Evolutionary conservation across 1,140 invertebrate genomes (phyloP), one percentile per base, ranked within the genome.

Genomic region (Cardiocondyla obscurior): DNA sequence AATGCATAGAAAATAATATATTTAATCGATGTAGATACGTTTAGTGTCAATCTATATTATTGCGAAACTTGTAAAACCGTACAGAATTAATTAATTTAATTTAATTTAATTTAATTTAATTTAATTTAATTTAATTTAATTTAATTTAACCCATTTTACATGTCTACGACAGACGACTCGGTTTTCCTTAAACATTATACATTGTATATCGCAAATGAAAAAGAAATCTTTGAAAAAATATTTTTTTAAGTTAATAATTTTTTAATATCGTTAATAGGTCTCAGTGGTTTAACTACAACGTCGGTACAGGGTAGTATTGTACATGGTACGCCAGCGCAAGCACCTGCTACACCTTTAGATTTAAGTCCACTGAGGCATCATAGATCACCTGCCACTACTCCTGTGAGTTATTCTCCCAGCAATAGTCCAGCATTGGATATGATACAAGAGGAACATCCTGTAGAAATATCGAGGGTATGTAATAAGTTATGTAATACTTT

Each of bases 381-480:
- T 77, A 90, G 94, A 87, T 94, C 94, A 73, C 94, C 94, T 74
- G 92, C 93, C n/a, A 94, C 94, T 19, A 94, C 94, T 25, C 94
- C 94, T 46, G 93, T 94, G 7, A 94, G 93, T 90, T 94, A 94
- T 85, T 94, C 94, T 14, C 94, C 94, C 51, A 94, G 94, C 85
- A 94, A 94, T 70, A 95, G 96, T 88, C 95, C 96, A 69, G 96
- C 97, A 85, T 94, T 98, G 57, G 97, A 97, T 88, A 98, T 98
- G 95, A 98, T 98, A 57, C 97, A 97, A 90, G 97, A 98, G 90
- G 97, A 98, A 92, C 94, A 94, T 90, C 95, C 95, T 77, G 93
- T 95, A 33, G 95, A 95, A 79, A 94, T 95, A 81, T 91, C 92
- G 53, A 93, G 93, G 88, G 94, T 94, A 92, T 91, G 89, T 88